These are phyloP conservation scores for Terrapene triunguis DNA, from an alignment of 2,113 vertebrate species.

Conservation along the genomic window DNA sequence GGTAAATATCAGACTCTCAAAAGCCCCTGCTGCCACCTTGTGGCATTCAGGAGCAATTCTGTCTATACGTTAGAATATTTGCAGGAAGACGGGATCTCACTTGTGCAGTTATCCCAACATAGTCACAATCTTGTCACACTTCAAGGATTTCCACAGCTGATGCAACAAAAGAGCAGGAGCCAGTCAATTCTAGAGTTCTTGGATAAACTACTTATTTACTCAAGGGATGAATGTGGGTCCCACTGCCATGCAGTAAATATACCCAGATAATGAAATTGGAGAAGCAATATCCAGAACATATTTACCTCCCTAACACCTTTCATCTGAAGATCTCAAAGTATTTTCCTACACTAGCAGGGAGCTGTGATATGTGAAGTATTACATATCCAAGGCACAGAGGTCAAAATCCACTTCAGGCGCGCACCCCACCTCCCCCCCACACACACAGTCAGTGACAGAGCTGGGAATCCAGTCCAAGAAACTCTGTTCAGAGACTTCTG, in stretches of 20 bases:
- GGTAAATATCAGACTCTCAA: fast-evolving
- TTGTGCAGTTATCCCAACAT: not conserved
- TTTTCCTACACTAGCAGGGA: not conserved
- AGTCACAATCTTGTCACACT: not conserved
- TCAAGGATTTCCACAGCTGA: not conserved
- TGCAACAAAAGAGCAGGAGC: not conserved
- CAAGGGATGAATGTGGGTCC: not conserved
- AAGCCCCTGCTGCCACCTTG: not conserved
- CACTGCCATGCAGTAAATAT: fast-evolving
- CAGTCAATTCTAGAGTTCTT: not conserved
- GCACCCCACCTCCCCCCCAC: not conserved
- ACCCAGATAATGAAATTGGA: fast-evolving
- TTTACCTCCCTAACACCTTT: not conserved
- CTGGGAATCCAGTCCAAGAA: not conserved
- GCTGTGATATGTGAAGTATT: not conserved
- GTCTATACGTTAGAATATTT: not conserved
- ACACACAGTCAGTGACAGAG: not conserved
- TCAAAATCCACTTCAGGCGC: not conserved
- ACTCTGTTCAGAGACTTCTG: not conserved
- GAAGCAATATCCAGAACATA: not conserved
- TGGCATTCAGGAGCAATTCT: not conserved
- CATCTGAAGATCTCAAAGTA: not conserved
- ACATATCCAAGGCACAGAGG: not conserved
- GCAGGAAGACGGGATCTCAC: not conserved
- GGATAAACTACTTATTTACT: fast-evolving